Percentiles rank a stretch among this genome's conserved stretches.
Conservation (phyloP, 1,140 invertebrate species). For the Homarus americanus region DNA sequence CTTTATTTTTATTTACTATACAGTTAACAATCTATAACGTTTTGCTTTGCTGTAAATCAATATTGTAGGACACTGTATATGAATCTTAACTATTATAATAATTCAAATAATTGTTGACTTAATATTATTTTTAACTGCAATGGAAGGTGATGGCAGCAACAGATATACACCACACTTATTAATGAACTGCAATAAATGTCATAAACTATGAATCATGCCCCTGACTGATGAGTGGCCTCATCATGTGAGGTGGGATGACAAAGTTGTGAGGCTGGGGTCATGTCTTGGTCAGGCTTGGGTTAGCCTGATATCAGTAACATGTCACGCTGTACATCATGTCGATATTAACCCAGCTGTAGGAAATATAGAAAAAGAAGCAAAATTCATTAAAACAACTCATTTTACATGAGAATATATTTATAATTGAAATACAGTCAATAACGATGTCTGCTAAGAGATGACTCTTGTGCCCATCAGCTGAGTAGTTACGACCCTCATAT, state of each 20-base stretch:
- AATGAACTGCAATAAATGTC: background rate
- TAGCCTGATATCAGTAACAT: background rate
- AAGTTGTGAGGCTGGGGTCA: constrained; percentile 28
- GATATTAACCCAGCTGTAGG: background rate
- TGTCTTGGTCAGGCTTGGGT: constrained; percentile 7
- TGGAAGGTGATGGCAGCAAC: constrained; percentile 55
- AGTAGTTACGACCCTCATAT: constrained; percentile 45
- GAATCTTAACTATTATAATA: too few relatives aligned
- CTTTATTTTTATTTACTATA: too few relatives aligned
- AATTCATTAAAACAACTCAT: too few relatives aligned
- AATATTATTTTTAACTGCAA: background rate
- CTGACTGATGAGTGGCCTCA: constrained; percentile 36
- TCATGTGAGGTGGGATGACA: constrained; percentile 25
- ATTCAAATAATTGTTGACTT: too few relatives aligned
- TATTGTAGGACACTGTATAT: too few relatives aligned
- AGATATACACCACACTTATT: constrained; percentile 1
- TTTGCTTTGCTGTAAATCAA: too few relatives aligned
- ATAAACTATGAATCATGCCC: background rate
- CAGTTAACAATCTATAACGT: too few relatives aligned
- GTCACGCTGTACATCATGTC: background rate
- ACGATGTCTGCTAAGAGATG: constrained; percentile 27
- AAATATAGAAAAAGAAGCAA: background rate
- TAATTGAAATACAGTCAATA: too few relatives aligned
- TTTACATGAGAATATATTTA: too few relatives aligned
- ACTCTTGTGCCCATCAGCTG: constrained; percentile 27